Conservation (phyloP, 2,888 invertebrate species). For the Bhutanitis thaidina region DNA sequence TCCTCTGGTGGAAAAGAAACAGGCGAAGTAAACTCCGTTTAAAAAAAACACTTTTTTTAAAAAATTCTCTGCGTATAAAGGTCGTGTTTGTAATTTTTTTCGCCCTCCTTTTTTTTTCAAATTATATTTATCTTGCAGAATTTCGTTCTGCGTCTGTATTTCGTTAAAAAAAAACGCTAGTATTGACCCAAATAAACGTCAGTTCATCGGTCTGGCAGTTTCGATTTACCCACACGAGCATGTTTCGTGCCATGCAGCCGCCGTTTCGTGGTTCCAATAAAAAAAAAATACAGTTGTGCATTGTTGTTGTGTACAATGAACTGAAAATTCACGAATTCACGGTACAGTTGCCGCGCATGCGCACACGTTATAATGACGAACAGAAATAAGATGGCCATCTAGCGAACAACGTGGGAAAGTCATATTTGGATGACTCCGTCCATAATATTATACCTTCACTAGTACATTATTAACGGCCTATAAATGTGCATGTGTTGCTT, state of each 20-base stretch:
- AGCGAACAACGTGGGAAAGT: slow-evolving; percentile 3
- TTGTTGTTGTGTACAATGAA: slow-evolving; percentile 14
- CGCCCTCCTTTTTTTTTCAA: too few species aligned
- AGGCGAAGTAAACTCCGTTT: too few species aligned
- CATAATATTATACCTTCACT: too few species aligned
- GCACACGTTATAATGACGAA: background rate
- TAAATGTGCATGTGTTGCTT: too few species aligned
- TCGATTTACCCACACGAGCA: background rate
- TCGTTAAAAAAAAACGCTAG: background rate
- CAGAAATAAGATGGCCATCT: background rate
- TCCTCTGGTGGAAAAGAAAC: too few species aligned
- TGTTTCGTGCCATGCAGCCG: background rate
- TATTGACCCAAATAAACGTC: background rate
- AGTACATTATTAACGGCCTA: too few species aligned
- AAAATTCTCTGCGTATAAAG: too few species aligned
- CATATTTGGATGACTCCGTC: background rate
- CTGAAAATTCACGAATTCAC: slow-evolving; percentile 18
- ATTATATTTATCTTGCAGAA: background rate
- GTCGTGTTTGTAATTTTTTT: too few species aligned
- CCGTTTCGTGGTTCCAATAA: slow-evolving; percentile 16
- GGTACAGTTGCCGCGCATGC: slow-evolving; percentile 3
- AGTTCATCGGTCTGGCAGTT: background rate
- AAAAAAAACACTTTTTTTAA: too few species aligned
- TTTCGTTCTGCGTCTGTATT: background rate
- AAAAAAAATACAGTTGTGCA: slow-evolving; percentile 16